Percentiles rank a stretch among this genome's conserved stretches.
These are phyloP conservation scores for Pollicipes pollicipes DNA, from an alignment of 1,140 invertebrate genomes.

Conservation along the genomic window DNA sequence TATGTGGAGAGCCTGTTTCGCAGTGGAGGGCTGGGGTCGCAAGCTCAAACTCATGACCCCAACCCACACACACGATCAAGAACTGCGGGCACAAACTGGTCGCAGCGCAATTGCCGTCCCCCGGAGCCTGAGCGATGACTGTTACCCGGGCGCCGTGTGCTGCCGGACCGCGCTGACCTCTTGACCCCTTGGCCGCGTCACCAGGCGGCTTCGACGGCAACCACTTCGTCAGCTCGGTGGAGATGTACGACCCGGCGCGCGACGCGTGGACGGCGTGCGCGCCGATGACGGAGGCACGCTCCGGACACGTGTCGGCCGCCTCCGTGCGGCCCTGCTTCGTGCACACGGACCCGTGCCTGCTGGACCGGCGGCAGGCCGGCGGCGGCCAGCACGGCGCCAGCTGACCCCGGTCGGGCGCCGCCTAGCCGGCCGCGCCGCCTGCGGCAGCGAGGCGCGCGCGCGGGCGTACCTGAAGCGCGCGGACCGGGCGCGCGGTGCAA, in stretches of 20 bases:
- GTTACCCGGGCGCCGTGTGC: too few relatives aligned
- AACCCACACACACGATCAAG: too few relatives aligned
- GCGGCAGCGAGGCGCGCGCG: background rate
- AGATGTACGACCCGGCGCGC: constrained; percentile 60
- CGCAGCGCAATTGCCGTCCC: too few relatives aligned
- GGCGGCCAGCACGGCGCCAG: too few relatives aligned
- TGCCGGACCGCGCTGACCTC: too few relatives aligned
- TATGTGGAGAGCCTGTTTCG: too few relatives aligned
- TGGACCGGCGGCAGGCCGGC: background rate
- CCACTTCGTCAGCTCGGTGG: constrained; percentile 59
- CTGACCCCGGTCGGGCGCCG: background rate
- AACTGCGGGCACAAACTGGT: too few relatives aligned
- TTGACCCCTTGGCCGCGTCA: too few relatives aligned
- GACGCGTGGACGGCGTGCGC: constrained; percentile 56
- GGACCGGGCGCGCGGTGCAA: background rate
- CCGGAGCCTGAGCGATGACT: too few relatives aligned
- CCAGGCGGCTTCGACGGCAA: constrained; percentile 67
- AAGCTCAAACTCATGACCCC: too few relatives aligned
- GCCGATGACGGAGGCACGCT: constrained; percentile 62
- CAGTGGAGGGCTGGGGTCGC: too few relatives aligned
- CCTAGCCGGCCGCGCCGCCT: background rate
- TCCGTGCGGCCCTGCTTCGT: constrained; percentile 37
- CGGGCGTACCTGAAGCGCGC: background rate
- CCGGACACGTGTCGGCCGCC: constrained; percentile 73
- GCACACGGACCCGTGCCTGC: constrained; percentile 17